A percentile compares a stretch with the other conserved stretches of the same genome.
Evolutionary conservation across 1,140 invertebrate species (phyloP).

Genomic region (Halesus radiatus): DNA sequence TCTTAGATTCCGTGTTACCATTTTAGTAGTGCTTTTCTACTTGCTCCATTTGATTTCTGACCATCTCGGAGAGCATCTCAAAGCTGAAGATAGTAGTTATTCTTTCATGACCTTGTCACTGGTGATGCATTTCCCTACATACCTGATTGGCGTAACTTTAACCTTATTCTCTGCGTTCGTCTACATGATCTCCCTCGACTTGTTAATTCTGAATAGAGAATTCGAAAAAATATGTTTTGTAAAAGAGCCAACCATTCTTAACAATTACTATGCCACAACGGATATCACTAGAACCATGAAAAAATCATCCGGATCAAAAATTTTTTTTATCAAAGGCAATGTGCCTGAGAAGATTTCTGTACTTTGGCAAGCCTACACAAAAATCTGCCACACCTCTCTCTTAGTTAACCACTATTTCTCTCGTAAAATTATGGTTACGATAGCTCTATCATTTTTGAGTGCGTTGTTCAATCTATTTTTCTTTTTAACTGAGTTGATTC

Average conservation of each 20-base stretch:
- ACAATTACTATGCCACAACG: not conserved
- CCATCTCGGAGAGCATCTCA: not conserved
- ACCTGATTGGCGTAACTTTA: not conserved
- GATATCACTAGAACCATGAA: too few species aligned
- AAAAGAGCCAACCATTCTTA: not conserved
- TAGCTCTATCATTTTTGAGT: not conserved
- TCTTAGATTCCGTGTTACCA: not conserved
- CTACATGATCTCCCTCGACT: not conserved
- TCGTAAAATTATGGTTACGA: not conserved
- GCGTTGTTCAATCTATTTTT: not conserved
- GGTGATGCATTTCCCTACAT: not conserved
- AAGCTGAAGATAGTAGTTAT: not conserved
- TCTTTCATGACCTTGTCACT: not conserved
- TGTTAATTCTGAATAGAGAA: slow-evolving; percentile 9
- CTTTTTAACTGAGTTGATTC: not conserved
- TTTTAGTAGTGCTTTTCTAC: not conserved
- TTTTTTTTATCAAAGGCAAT: not conserved
- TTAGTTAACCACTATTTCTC: not conserved
- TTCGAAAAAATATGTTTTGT: not conserved
- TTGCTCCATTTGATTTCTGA: not conserved
- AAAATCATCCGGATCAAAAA: too few species aligned
- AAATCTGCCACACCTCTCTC: not conserved
- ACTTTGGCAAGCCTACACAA: slow-evolving; percentile 7
- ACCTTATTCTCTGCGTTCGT: not conserved
- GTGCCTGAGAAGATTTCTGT: not conserved